Percentiles rank a stretch among this genome's conserved stretches.
Conservation (phyloP, 2,888 invertebrate genomes). For the Atrina japonica region DNA sequence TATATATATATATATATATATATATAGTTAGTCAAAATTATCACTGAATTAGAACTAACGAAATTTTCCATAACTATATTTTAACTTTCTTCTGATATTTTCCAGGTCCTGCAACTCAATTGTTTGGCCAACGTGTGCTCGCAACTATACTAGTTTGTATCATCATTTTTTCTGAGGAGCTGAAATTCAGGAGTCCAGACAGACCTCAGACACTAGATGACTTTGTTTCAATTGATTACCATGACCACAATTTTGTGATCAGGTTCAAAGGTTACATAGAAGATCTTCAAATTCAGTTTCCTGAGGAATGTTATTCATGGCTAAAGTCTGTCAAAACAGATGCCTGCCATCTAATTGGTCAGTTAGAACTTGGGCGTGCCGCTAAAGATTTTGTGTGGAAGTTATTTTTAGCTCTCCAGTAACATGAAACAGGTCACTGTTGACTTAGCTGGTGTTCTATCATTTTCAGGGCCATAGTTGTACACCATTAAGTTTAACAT, state of each 20-base stretch:
- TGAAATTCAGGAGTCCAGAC: too few species aligned
- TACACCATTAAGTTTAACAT: too few species aligned
- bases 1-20: too few species aligned
- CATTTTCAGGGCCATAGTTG: too few species aligned
- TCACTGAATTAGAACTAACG: too few species aligned
- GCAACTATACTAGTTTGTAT: slow-evolving; percentile 11
- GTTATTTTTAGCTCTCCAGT: slow-evolving; percentile 19
- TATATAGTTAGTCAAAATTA: too few species aligned
- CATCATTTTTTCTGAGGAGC: background rate
- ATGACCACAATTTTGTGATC: too few species aligned
- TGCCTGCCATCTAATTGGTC: background rate
- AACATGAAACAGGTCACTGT: too few species aligned
- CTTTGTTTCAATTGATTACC: too few species aligned
- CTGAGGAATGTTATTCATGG: slow-evolving; percentile 4
- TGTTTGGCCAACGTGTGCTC: background rate
- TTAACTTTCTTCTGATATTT: background rate
- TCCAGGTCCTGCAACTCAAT: background rate
- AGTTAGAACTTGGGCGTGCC: slow-evolving; percentile 8
- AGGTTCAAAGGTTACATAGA: background rate
- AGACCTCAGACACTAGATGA: too few species aligned
- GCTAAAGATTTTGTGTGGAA: slow-evolving; percentile 5
- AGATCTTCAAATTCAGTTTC: slow-evolving; percentile 2
- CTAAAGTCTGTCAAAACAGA: background rate
- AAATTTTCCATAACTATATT: too few species aligned
- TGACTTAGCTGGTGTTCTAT: too few species aligned